Percentiles rank a stretch among this genome's conserved stretches.
Conservation (phyloP, 1,140 invertebrate genomes). For the Orchestia grillus region DNA sequence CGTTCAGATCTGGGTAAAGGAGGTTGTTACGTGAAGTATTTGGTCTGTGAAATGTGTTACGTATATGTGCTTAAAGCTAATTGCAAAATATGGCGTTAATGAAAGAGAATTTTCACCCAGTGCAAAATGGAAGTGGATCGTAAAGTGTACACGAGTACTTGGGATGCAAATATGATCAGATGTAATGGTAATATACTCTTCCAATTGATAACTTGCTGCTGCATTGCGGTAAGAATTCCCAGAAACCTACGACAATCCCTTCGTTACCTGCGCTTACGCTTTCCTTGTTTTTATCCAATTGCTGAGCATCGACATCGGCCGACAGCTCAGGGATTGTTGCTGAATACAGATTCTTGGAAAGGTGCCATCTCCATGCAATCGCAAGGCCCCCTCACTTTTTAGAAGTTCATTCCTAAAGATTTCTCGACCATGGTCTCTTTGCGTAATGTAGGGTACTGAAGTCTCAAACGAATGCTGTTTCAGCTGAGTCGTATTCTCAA, state of each 20-base stretch:
- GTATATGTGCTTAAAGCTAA: background rate
- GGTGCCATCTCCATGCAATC: background rate
- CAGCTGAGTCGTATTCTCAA: background rate
- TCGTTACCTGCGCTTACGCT: background rate
- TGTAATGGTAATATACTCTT: no score
- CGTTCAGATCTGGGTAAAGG: background rate
- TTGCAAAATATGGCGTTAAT: background rate
- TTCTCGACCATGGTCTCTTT: background rate
- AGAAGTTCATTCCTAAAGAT: background rate
- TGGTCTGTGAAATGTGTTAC: background rate
- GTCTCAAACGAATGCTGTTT: background rate
- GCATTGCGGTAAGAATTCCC: background rate
- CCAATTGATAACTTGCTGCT: no score
- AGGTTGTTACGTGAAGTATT: background rate
- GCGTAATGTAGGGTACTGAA: background rate
- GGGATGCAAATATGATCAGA: no score
- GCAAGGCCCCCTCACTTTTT: background rate
- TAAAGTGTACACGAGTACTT: no score
- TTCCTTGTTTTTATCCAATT: background rate
- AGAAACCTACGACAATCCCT: background rate
- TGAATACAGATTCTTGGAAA: slow-evolving; percentile 1
- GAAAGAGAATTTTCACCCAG: background rate
- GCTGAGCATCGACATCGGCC: background rate
- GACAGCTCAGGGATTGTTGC: background rate
- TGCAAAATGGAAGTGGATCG: no score